Percentiles rank a stretch among this genome's conserved stretches.
Conservation (phyloP, 2,113 vertebrate genomes). For the Saccopteryx leptura region DNA sequence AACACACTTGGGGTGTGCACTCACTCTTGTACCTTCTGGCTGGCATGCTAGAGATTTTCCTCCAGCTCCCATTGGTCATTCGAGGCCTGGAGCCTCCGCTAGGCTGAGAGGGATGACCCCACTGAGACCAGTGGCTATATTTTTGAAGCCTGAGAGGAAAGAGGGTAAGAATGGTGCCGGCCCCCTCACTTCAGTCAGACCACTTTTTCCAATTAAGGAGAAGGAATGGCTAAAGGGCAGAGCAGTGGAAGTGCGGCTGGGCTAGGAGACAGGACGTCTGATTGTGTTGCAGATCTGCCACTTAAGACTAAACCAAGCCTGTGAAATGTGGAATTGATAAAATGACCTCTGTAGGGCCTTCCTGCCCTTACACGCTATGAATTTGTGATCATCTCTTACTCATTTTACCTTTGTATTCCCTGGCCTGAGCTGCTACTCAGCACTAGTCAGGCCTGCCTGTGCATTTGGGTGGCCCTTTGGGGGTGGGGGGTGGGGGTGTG, state of each 20-base stretch:
- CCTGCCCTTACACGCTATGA: background rate
- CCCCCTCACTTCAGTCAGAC: background rate
- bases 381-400: background rate
- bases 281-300: background rate
- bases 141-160: conserved; percentile 2
- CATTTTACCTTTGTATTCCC: background rate
- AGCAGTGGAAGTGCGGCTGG: background rate
- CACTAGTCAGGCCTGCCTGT: background rate
- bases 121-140: background rate
- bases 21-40: background rate
- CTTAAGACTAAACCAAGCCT: background rate
- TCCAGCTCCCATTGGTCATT: background rate
- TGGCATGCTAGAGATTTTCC: background rate
- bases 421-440: background rate
- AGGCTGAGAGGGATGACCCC: conserved; percentile 30
- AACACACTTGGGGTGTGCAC: no score
- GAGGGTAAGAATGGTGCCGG: background rate
- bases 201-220: background rate
- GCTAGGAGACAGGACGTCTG: background rate
- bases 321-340: background rate
- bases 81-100: conserved; percentile 23
- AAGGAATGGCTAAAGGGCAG: background rate
- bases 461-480: background rate
- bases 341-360: background rate
- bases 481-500: background rate